Evolutionary conservation across 2,113 vertebrate genomes (phyloP).

Genomic region (Pipa parva): DNA sequence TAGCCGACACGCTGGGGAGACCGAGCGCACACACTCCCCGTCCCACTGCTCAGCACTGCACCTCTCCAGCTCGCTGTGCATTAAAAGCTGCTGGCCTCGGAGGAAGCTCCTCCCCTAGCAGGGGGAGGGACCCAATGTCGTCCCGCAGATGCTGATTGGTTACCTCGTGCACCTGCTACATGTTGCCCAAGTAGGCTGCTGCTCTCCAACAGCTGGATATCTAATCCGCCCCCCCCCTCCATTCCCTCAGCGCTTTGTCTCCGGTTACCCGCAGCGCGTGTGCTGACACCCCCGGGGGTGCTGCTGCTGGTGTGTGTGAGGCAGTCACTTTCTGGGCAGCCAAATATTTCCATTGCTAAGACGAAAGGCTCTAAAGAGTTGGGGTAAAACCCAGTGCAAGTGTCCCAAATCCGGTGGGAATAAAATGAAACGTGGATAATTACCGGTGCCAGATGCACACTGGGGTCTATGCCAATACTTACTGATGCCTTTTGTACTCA

Average conservation of each 20-base stretch:
- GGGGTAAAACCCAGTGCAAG: too few relatives aligned
- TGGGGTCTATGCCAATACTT: too few relatives aligned
- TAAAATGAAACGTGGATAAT: too few relatives aligned
- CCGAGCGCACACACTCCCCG: neutral
- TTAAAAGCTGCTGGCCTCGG: constrained; percentile 56
- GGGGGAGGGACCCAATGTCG: constrained; percentile 41
- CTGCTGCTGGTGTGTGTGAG: constrained; percentile 1
- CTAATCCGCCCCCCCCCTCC: constrained; percentile 3
- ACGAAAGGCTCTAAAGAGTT: too few relatives aligned
- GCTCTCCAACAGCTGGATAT: constrained; percentile 36
- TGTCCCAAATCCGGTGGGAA: too few relatives aligned
- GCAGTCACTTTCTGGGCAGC: too few relatives aligned
- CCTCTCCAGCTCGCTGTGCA: constrained; percentile 12
- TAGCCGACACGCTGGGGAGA: constrained; percentile 10
- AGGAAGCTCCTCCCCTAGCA: constrained; percentile 45
- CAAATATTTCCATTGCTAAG: too few relatives aligned
- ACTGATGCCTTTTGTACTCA: too few relatives aligned
- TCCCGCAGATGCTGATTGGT: constrained; percentile 50
- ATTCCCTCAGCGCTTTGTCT: constrained; percentile 9
- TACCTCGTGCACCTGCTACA: constrained; percentile 52
- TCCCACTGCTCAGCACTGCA: constrained; percentile 35
- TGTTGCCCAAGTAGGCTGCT: constrained; percentile 34
- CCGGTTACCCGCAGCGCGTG: constrained; percentile 45
- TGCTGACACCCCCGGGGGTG: constrained; percentile 48
- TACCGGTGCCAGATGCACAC: too few relatives aligned